Evolutionary conservation across 2,113 vertebrate species (phyloP), one percentile per base, ranked within the genome.

Genomic region (Boulengeromyrus knoepffleri): DNA sequence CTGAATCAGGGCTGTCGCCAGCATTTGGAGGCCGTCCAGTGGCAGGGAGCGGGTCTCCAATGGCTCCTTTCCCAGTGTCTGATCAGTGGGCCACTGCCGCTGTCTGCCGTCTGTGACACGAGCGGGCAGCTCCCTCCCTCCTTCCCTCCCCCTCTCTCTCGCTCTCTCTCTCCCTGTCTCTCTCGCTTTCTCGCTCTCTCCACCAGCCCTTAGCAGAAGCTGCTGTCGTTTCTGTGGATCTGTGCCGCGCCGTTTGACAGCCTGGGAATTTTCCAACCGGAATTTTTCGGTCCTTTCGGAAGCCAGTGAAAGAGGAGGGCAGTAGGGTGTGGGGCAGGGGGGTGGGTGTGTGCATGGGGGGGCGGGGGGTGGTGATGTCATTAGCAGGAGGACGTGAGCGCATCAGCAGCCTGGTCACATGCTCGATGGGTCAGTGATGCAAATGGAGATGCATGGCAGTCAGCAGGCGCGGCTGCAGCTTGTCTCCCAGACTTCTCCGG

Each of bases 401-500:
- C 97, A 98, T 98, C 97, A 97, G 97, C 97, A 97, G 97, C 97
- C 95, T 96, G 97, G 96, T 99, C 98, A 99, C 98, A 99, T 99
- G 98, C 97, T 97, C 96, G 96, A 96, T 97, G 96, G 96, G 97
- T 97, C 97, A 96, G 96, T 97, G 96, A 98, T 98, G 97, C 97
- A 95, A 97, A 96, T 95, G 93, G 97, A 97, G 95, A 96, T 96
- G 95, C 96, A 97, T 97, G 97, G 97, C 96, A 96, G 95, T 94
- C 96, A 92, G 90, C 91, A 88, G 93, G 94, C 92, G 92, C 94
- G 94, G 93, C 94, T 92, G 91, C 94, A 95, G 93, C 95, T 95
- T 95, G 94, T 94, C 93, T 92, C 91, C 88, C 91, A 94, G 86
- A 91, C 93, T 91, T 88, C 91, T 90, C 92, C 87, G 83, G 89